Base-by-base conservation (phyloP, 2,888 invertebrate species). In the Merodon equestris region DNA sequence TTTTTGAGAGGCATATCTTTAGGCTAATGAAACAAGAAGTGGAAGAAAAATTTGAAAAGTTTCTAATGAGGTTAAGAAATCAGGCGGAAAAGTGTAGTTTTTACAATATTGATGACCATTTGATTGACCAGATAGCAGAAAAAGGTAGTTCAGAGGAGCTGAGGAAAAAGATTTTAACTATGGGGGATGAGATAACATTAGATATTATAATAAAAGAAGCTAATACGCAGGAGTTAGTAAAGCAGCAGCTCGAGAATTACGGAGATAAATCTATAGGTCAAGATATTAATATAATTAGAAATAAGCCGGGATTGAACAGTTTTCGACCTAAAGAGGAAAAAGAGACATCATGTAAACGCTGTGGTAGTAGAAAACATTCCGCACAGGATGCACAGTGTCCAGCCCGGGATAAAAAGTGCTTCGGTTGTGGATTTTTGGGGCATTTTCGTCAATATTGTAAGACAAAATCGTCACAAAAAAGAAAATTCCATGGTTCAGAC, bases 1-100 rank as follows among this genome's bases (percentile, higher is more conserved):
- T 83, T 15, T 86, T 84, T 77, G 85, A 86, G 81, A 64, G 86
- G 54, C 84, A 87, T 70, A 60, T 84, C 10, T 85, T 84, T 82
- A 81, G 85, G 12, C 74, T 68, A 17, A 63, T 86, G 34, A 84
- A 83, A 77, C 83, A 83, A 54, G 83, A 82, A 54, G 74, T 81
- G 13, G 83, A 71, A 14, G 86, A 86, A 71, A 83, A 40, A 40
- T 84, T 87, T 42, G 82, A 83, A 17, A 84, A 84, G 47, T 86
- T 84, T 73, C 15, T 86, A 9, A 42, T 85, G n/a, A 81, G 82
- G 54, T 51, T 84, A 38, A 48, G 19, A n/a, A 68, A 84, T 44
- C 86, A 86, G 81, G 84, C 84, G 4, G 64, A 71, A 12, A 84
- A 83, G 54, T 85, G 85, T 73, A 61, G 77, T 38, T 86, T 85